Base-by-base conservation (phyloP, 2,888 invertebrate species). In the Margaritifera margaritifera region DNA sequence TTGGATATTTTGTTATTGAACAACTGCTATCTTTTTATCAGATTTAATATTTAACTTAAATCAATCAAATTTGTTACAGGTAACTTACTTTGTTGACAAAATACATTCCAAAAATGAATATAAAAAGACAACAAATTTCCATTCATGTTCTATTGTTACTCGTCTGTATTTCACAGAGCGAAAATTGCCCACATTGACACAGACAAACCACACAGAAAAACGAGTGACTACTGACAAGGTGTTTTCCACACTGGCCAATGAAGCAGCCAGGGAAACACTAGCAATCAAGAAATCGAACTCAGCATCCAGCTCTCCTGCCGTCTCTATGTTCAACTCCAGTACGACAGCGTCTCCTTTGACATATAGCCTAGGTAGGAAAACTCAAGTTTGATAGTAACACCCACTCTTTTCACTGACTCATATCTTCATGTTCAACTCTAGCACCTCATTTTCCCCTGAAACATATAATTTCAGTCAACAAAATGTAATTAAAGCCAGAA, bases 331-430 rank as follows among this genome's bases (percentile, higher is more conserved):
- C 66, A 84, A 84, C 62, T 87, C 86, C 18, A 72, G 71, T 20
- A 63, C 71, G 53, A 72, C 75, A 56, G 74, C 71, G 22, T 72
- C 82, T 51, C 74, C 80, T 64, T 74, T 83, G 20, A 81, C 87
- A n/a, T 90, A 90, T 71, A 89, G 84, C 81, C 91, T 96, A 63
- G 95, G 85, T 85, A 72, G 62, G 72, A 69, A 19, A 51, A 15
- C 20, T 53, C 20, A 20, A 50, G 20, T 22, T n/a, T 24, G 11
- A 42, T 4, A 11, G 2, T n/a, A 20, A 60, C 19, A 8, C n/a
- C 2, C 18, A n/a, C 19, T 60, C 60, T 15, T 24, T 60, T 22
- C 31, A 25, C 6, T 1, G n/a, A 60, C n/a, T 25, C 19, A 1
- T n/a, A 25, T 25, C 24, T 59, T 6, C 59, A 22, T 25, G 20